Evolutionary conservation across 2,888 invertebrate species (phyloP).

Genomic region (Agonopterix arenella): DNA sequence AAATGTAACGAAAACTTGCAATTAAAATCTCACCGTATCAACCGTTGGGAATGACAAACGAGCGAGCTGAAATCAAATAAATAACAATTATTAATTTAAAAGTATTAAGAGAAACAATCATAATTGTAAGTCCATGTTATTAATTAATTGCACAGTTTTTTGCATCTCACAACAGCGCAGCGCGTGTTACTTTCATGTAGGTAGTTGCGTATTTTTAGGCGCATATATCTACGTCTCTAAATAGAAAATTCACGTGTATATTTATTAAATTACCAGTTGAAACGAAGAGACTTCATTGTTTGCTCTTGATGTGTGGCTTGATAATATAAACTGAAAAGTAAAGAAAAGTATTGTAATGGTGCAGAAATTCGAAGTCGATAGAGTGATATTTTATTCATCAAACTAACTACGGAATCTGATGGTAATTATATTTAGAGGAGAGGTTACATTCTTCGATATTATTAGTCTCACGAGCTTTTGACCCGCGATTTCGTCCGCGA

Average conservation of each 20-base stretch:
- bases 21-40: slow-evolving; percentile 42
- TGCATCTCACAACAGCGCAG: background rate
- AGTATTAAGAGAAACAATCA: slow-evolving; percentile 3
- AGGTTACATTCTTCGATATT: no score
- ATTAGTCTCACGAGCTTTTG: no score
- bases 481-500: no score
- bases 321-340: background rate
- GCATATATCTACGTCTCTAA: background rate
- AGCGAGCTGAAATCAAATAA: slow-evolving; percentile 43
- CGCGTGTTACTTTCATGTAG: background rate
- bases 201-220: background rate
- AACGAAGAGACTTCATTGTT: slow-evolving; percentile 33
- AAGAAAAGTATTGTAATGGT: no score
- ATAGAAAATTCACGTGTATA: background rate
- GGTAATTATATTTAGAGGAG: no score
- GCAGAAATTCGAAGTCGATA: no score
- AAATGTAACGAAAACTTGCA: background rate
- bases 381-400: no score
- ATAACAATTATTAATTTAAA: no score
- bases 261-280: slow-evolving; percentile 26
- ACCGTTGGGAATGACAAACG: slow-evolving; percentile 58
- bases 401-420: no score
- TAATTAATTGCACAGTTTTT: background rate
- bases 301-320: background rate
- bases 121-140: slow-evolving; percentile 1